These are phyloP conservation scores for Cataglyphis cursor DNA, from an alignment of 2,888 invertebrate genomes.

Conservation along the genomic window DNA sequence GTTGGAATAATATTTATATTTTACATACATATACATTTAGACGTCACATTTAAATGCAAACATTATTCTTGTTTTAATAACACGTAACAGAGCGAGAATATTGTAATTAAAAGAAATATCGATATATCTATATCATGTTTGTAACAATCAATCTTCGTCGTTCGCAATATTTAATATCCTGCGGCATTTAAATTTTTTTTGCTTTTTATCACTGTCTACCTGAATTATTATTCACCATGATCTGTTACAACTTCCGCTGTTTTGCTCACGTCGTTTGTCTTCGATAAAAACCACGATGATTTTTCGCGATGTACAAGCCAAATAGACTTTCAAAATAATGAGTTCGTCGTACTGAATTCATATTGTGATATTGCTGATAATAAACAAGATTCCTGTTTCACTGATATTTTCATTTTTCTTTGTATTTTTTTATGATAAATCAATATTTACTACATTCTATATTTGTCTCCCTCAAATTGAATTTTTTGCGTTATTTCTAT, in stretches of 20 bases:
- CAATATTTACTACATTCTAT: constrained; percentile 7
- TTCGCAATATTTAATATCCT: constrained; percentile 3
- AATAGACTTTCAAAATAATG: constrained; percentile 26
- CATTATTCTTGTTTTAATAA: not conserved
- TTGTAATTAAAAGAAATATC: not conserved
- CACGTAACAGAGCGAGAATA: not conserved
- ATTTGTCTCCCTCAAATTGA: not conserved
- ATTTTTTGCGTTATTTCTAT: not conserved
- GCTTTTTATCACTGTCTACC: not conserved
- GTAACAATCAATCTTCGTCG: constrained; percentile 6
- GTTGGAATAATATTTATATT: not conserved
- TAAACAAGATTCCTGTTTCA: not conserved
- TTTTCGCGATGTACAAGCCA: not conserved
- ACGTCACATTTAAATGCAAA: constrained; percentile 16
- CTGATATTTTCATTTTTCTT: not conserved
- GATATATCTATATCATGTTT: not conserved
- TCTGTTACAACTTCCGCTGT: not conserved
- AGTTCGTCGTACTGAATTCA: not conserved
- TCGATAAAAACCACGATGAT: constrained; percentile 16
- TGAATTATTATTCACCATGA: constrained; percentile 7
- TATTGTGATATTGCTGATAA: not conserved
- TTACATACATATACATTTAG: not conserved
- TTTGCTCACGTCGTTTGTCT: not conserved
- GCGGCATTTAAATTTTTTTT: constrained; percentile 34
- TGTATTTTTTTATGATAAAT: not conserved